Base-by-base conservation (phyloP, 2,797 vertebrate species). In the Spatula versicolor region DNA sequence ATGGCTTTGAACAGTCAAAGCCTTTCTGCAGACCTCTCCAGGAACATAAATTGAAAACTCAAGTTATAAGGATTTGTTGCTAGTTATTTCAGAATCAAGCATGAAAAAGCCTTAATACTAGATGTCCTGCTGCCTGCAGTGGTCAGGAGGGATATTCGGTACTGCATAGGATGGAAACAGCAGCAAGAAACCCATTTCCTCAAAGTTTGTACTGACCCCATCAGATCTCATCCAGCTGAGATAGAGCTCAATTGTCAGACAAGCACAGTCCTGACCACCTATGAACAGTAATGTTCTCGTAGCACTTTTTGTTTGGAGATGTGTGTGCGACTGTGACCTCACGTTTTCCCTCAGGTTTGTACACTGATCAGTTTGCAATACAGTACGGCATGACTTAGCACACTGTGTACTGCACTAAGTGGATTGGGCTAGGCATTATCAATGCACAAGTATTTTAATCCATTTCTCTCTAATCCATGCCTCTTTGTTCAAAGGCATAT, bases 381-480 rank as follows among this genome's bases (percentile, higher is more conserved):
- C 1, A 6, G 35, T 18, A 28, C 0, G 1, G n/a, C 22, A 25
- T 1, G 6, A 33, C 9, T 31, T 8, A 1, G 22, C 30, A n/a
- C 1, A 2, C 30, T 11, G 5, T 11, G 9, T 33, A 58, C 28
- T 33, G 7, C 39, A 41, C 35, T 43, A 16, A 43, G 30, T 7
- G 64, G 28, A 20, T 7, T 2, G 17, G 2, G 6, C 22, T 12
- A 72, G 64, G 9, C 17, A 45, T 43, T 74, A 68, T 14, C 56
- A 45, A 0, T 20, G 5, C 7, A 35, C 23, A 21, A 26, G 2
- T 41, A 50, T 77, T 95, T n/a, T 83, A 83, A 74, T 59, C 16
- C 14, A 59, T 59, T 89, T 87, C 28, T 79, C 33, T 48, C 25
- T 48, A 48, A 74, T 1, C 0, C 1, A 67, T 69, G 7, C 5